These are phyloP conservation scores for Chaetogeoica ovagalla DNA, from an alignment of 2,888 invertebrate genomes.

Conservation along the genomic window DNA sequence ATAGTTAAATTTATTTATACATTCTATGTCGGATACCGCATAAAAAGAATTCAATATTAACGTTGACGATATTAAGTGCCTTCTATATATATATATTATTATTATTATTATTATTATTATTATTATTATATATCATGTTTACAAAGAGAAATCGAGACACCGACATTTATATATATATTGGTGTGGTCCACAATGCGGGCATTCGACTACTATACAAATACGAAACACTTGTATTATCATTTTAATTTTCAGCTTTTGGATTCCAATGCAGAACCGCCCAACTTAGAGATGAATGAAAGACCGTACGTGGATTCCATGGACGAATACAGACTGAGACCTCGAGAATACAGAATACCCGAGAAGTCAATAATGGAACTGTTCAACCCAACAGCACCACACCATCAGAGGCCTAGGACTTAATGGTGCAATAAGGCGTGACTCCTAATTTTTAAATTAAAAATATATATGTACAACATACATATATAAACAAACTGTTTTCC, in stretches of 20 bases:
- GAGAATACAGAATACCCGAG: constrained; percentile 38
- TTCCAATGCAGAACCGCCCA: constrained; percentile 22
- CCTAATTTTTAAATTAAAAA: constrained; percentile 24
- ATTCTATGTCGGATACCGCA: neutral
- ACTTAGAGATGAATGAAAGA: constrained; percentile 35
- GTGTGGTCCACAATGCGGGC: neutral
- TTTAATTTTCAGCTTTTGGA: constrained; percentile 40
- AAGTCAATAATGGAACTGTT: constrained; percentile 47
- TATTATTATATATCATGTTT: neutral
- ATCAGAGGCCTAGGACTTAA: constrained; percentile 45
- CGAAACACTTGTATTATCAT: too few species aligned
- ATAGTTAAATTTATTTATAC: constrained; percentile 10
- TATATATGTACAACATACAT: neutral
- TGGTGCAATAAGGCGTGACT: neutral
- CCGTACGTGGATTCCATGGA: constrained; percentile 25
- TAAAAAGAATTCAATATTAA: constrained; percentile 19
- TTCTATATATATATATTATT: neutral
- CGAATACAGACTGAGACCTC: constrained; percentile 29
- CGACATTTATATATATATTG: neutral
- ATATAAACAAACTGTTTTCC: constrained; percentile 25
- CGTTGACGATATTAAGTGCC: neutral
- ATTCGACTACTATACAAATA: neutral
- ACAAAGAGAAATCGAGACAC: constrained; percentile 37
- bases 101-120: neutral
- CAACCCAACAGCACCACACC: constrained; percentile 30